phyloP scores from a whole-genome alignment of 2,797 vertebrate genomes.

The Acanthurus leucopareius region DNA sequence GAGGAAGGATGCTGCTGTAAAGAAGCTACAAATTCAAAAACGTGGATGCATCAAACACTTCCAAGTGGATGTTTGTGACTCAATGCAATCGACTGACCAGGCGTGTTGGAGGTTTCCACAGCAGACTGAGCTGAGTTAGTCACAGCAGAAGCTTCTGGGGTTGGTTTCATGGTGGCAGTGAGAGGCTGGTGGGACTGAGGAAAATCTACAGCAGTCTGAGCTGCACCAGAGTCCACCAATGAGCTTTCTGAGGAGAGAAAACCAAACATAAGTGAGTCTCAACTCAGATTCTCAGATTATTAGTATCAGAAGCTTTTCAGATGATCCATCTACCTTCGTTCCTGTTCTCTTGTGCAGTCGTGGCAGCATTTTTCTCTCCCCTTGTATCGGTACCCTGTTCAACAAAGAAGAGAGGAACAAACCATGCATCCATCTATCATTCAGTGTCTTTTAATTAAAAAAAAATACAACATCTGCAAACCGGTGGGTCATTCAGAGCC shows the following conservation, averaged over 20 bases:
- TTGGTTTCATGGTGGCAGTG: conserved; percentile 27
- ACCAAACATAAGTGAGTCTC: neutral
- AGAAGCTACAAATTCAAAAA: too few relatives aligned
- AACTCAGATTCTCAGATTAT: too few relatives aligned
- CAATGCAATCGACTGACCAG: conserved; percentile 43
- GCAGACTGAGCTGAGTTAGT: neutral
- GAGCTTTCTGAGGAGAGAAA: conserved; percentile 17
- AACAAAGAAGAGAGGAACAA: conserved; percentile 1
- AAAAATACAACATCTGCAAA: neutral
- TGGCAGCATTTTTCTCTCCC: conserved; percentile 42
- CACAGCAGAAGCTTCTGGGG: conserved; percentile 26
- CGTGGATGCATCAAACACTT: too few relatives aligned
- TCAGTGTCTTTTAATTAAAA: neutral
- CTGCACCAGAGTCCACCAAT: conserved; percentile 9
- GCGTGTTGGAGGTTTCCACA: conserved; percentile 2
- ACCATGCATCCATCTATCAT: neutral
- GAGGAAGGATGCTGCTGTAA: too few relatives aligned
- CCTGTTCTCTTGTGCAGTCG: conserved; percentile 82
- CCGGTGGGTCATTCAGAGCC: neutral
- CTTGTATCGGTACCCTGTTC: conserved; percentile 60
- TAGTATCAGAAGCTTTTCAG: too few relatives aligned
- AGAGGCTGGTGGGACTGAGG: conserved; percentile 49
- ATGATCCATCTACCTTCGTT: conserved; percentile 80
- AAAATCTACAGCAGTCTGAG: conserved; percentile 23
- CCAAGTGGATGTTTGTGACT: too few relatives aligned